phyloP scores from a whole-genome alignment of 2,888 invertebrate genomes.

The Mesoligia furuncula region DNA sequence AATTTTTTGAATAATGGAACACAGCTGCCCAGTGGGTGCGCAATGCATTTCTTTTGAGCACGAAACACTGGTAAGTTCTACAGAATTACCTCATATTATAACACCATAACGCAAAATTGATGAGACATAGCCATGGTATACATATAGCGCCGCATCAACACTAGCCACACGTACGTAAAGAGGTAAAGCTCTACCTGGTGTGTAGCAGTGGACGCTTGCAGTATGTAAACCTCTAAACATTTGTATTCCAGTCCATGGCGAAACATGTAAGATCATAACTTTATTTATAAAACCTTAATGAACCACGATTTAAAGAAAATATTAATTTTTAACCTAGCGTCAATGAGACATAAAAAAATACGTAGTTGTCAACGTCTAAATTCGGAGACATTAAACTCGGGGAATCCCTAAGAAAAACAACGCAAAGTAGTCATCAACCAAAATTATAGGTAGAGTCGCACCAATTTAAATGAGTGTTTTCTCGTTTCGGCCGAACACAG shows the following conservation, averaged over 20 bases:
- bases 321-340: no score
- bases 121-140: neutral
- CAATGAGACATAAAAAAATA: neutral
- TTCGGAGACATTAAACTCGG: slow-evolving; percentile 14
- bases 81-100: neutral
- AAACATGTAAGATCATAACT: no score
- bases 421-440: neutral
- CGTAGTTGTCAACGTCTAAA: slow-evolving; percentile 8
- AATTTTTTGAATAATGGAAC: no score
- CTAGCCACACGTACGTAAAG: neutral
- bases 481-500: neutral
- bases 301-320: no score
- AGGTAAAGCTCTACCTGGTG: no score
- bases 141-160: neutral
- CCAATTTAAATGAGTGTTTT: neutral
- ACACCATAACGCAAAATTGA: neutral
- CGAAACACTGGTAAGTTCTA: neutral
- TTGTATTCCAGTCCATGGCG: no score
- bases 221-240: no score
- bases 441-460: neutral
- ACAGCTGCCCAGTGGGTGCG: no score
- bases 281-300: no score
- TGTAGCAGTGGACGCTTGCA: no score
- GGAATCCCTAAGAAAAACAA: slow-evolving; percentile 23
- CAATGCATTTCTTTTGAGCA: no score